phyloP scores from a whole-genome alignment of 2,797 vertebrate species.

The Parauchenoglanis punctatus region DNA sequence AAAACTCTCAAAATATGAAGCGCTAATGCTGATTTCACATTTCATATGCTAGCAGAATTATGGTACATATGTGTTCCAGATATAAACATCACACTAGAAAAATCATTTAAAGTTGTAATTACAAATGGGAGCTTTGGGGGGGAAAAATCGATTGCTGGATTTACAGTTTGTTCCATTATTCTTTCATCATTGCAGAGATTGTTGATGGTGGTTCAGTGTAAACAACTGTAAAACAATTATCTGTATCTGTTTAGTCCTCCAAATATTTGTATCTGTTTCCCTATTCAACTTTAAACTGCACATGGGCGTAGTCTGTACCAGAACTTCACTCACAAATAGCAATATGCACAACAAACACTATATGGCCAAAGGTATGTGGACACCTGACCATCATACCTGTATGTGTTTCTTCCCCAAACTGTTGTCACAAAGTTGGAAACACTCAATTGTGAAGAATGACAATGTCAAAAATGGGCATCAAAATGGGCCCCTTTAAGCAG shows the following conservation, averaged over 20 bases:
- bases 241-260: not conserved
- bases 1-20: not conserved
- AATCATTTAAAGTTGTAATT: not conserved
- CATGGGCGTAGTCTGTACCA: too few relatives aligned
- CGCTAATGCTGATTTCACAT: not conserved
- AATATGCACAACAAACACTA: too few relatives aligned
- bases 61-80: not conserved
- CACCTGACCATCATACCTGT: too few relatives aligned
- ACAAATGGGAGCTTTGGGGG: not conserved
- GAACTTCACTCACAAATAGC: not conserved
- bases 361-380: not conserved
- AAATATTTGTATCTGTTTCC: not conserved
- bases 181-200: not conserved
- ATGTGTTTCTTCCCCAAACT: too few relatives aligned
- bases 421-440: too few relatives aligned
- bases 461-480: too few relatives aligned
- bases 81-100: not conserved
- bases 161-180: not conserved
- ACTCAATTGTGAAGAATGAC: too few relatives aligned
- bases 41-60: not conserved
- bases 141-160: not conserved
- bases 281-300: not conserved
- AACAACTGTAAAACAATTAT: not conserved
- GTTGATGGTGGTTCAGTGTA: not conserved
- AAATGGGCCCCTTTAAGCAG: not conserved